Percentiles rank a stretch among this genome's conserved stretches.
phyloP scores from a whole-genome alignment of 2,113 vertebrate species.

The Girardinichthys multiradiatus region DNA sequence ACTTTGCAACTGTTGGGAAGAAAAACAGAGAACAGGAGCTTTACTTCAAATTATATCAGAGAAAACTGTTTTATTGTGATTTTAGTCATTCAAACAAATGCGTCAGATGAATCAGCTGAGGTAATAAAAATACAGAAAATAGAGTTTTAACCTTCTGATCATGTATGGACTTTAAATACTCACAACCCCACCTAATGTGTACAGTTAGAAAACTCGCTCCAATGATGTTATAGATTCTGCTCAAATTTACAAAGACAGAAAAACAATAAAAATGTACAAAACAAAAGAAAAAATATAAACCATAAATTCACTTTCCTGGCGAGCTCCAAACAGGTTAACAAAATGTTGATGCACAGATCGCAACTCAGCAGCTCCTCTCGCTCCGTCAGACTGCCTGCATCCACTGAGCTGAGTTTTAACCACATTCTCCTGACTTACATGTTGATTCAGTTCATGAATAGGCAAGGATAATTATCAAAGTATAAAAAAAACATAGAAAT shows the following conservation, averaged over 20 bases:
- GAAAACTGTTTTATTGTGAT: neutral
- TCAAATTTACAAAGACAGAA: conserved; percentile 64
- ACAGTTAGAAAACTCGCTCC: conserved; percentile 79
- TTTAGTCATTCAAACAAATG: neutral
- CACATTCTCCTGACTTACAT: conserved; percentile 34
- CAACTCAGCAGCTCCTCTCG: too few species aligned
- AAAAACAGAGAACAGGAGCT: too few species aligned
- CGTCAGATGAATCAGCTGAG: neutral
- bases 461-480: conserved; percentile 57
- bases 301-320: conserved; percentile 20
- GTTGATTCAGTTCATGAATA: conserved; percentile 64
- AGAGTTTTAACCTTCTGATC: conserved; percentile 52
- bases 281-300: conserved; percentile 38
- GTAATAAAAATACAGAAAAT: neutral
- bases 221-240: conserved; percentile 60
- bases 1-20: neutral
- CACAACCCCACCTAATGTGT: conserved; percentile 77
- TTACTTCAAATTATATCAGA: neutral
- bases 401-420: conserved; percentile 31
- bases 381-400: neutral
- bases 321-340: neutral
- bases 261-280: conserved; percentile 48
- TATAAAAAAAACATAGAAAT: conserved; percentile 78
- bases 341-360: too few species aligned
- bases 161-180: conserved; percentile 79